These are phyloP conservation scores for Cyprinus carpio DNA, from an alignment of 2,113 vertebrate genomes.

Conservation along the genomic window DNA sequence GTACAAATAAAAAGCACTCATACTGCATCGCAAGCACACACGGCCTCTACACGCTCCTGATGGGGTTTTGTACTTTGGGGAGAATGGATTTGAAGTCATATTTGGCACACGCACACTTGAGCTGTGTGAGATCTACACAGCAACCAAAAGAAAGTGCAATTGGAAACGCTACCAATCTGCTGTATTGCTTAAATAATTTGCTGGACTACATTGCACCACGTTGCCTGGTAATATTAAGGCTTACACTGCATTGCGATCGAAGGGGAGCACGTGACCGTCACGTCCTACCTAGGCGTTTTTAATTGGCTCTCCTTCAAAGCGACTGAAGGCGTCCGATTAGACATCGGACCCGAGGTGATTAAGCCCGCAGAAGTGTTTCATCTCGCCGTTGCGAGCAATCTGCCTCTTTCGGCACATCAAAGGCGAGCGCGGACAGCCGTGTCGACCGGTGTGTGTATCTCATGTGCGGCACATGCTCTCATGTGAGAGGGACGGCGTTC, in stretches of 20 bases:
- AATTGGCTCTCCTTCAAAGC: constrained; percentile 52
- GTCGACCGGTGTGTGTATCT: constrained; percentile 15
- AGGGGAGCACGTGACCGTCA: constrained; percentile 25
- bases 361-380: constrained; percentile 19
- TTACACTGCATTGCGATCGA: constrained; percentile 31
- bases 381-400: constrained; percentile 28
- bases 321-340: constrained; percentile 31
- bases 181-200: constrained; percentile 55
- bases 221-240: constrained; percentile 42
- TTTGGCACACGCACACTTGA: constrained; percentile 50
- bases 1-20: constrained; percentile 24
- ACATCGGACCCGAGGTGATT: constrained; percentile 36
- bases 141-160: constrained; percentile 12
- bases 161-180: constrained; percentile 43
- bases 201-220: constrained; percentile 13
- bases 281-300: constrained; percentile 21
- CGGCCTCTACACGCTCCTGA: not conserved
- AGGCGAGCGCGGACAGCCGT: constrained; percentile 30
- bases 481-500: not conserved
- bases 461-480: constrained; percentile 31
- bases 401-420: constrained; percentile 44
- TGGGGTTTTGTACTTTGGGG: not conserved
- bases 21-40: not conserved
- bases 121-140: constrained; percentile 23
- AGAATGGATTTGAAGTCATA: constrained; percentile 34